Evolutionary conservation across 2,113 vertebrate species (phyloP), one percentile per base, ranked within the genome.

Genomic region (Notarius lentiginosus): DNA sequence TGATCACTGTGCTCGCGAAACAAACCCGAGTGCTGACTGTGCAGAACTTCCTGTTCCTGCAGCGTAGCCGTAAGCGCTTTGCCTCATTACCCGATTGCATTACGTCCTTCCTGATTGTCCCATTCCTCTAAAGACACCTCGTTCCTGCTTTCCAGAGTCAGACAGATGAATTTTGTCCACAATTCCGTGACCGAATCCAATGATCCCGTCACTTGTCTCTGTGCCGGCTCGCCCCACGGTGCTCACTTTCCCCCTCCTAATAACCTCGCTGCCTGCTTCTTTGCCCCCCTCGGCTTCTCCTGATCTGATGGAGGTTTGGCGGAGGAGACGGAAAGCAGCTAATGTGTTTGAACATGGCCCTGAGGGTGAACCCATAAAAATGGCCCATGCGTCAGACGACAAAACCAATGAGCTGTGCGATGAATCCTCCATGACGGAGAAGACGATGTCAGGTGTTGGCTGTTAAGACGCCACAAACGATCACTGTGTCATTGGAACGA

Each of bases 291-390:
- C 80, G 30, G 79, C 56, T 58, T 58, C 85, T 34, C n/a, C 34
- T n/a, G 34, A 73, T 51, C 80, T 34, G 61, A 27, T 73, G 9
- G 80, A 82, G 24, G 79, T 83, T 53, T 53, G 63, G 30, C 12
- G 70, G 84, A 22, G 17, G 58, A 68, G 56, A 27, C 56, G 63
- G 63, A 60, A 58, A 41, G 5, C 11, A 5, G 24, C 49, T 81
- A 68, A 80, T 86, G 88, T 83, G 70, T 75, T 75, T 83, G 70
- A 76, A 66, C 68, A 0, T 41, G 76, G 81, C 83, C 81, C 27
- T 55, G 55, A 87, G 86, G 88, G 76, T 82, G 84, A 85, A 91
- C 86, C 87, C 86, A 56, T 90, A 84, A 91, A 88, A 89, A 86
- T 70, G 87, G 87, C 68, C 90, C 85, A 82, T 66, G 85, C 80